phyloP scores from a whole-genome alignment of 1,140 invertebrate genomes.

The Caerostris darwini region DNA sequence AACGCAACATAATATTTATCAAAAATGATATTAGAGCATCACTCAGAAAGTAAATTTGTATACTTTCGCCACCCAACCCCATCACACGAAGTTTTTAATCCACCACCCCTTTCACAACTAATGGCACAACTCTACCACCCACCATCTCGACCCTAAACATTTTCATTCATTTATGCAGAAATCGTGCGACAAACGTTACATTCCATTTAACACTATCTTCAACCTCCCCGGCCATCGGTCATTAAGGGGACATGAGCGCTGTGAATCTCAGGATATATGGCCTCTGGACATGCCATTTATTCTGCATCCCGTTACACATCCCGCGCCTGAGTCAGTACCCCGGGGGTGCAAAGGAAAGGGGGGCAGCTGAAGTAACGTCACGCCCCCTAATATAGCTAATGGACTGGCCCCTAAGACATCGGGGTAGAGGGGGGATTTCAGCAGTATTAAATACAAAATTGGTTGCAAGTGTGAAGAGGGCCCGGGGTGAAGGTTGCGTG shows the following conservation, averaged over 20 bases:
- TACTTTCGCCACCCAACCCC: too few species aligned
- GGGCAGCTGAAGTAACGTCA: background rate
- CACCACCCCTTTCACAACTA: background rate
- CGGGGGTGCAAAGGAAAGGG: background rate
- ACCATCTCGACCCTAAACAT: background rate
- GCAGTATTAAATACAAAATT: constrained; percentile 65
- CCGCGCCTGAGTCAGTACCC: constrained; percentile 40
- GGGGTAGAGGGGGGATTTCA: background rate
- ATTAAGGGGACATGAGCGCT: background rate
- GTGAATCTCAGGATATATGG: background rate
- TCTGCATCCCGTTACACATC: background rate
- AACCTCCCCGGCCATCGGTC: constrained; percentile 33
- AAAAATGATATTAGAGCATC: too few species aligned
- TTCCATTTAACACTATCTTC: constrained; percentile 41
- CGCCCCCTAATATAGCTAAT: constrained; percentile 71
- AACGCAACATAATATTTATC: too few species aligned
- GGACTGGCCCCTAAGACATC: background rate
- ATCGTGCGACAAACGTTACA: constrained; percentile 36
- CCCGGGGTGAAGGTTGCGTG: constrained; percentile 54
- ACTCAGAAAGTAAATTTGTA: too few species aligned
- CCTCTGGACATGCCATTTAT: constrained; percentile 54
- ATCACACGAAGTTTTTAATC: background rate
- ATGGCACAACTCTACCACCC: background rate
- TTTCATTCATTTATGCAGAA: constrained; percentile 32
- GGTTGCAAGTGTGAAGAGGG: constrained; percentile 61